These are phyloP conservation scores for Paedocypris sp. DNA, from an alignment of 2,113 vertebrate genomes.

Conservation along the genomic window DNA sequence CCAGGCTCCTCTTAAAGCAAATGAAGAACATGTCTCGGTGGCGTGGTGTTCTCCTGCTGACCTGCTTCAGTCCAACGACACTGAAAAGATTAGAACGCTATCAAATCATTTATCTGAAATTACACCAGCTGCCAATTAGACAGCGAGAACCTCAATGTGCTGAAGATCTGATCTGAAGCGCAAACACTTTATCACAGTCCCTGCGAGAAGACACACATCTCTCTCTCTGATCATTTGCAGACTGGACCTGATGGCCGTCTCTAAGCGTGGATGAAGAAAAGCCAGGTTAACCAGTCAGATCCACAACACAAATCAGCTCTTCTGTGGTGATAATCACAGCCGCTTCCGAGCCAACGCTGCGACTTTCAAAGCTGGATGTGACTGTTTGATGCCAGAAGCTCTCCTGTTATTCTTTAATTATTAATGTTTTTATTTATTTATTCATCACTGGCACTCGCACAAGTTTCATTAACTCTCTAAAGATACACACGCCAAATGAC, in stretches of 20 bases:
- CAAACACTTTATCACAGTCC: not conserved
- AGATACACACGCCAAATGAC: not conserved
- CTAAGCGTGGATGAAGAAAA: conserved; percentile 6
- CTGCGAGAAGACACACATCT: not conserved
- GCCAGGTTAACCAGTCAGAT: conserved; percentile 9
- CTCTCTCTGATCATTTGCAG: not conserved
- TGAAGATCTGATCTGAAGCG: conserved; percentile 10
- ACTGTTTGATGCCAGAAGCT: conserved; percentile 12
- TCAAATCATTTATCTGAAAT: conserved; percentile 23
- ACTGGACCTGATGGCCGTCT: conserved; percentile 10
- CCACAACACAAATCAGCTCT: not conserved
- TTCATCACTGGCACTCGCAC: not conserved
- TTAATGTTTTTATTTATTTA: not conserved
- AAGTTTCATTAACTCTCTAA: not conserved
- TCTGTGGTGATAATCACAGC: not conserved
- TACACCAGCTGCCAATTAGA: conserved; percentile 16
- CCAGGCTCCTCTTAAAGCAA: not conserved
- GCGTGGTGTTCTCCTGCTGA: not conserved
- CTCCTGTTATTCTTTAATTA: conserved; percentile 9
- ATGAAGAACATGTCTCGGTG: no score
- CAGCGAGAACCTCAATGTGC: not conserved
- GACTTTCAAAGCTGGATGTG: not conserved
- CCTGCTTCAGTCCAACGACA: not conserved
- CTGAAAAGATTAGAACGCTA: not conserved
- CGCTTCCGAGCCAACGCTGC: not conserved